Evolutionary conservation across 2,113 vertebrate genomes (phyloP).

Genomic region (Elaphurus davidianus): DNA sequence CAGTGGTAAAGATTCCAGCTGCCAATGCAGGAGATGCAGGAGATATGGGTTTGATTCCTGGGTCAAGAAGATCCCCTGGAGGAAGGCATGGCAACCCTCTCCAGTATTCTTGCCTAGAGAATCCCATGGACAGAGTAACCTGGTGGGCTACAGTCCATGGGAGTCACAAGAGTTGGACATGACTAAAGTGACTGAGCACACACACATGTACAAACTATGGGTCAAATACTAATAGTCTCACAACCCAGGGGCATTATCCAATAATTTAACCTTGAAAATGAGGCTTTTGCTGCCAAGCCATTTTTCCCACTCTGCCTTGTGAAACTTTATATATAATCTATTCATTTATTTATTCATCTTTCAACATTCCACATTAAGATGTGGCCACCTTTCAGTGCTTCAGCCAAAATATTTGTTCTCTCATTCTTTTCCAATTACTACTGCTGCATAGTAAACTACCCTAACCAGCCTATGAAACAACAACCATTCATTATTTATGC

Average conservation of each 20-base stretch:
- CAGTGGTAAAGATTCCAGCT: neutral
- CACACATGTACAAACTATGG: neutral
- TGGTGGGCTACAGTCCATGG: neutral
- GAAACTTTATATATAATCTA: neutral
- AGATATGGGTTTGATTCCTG: neutral
- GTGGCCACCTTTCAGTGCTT: neutral
- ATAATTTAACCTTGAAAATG: neutral
- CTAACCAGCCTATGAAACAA: neutral
- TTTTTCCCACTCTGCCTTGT: neutral
- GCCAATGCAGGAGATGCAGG: neutral
- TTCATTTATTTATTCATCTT: neutral
- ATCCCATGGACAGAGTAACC: neutral
- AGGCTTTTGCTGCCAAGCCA: neutral
- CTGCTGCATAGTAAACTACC: neutral
- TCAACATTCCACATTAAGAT: neutral
- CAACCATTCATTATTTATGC: neutral
- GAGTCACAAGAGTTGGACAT: neutral
- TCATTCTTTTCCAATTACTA: neutral
- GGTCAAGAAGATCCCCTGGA: neutral
- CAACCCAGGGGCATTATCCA: neutral
- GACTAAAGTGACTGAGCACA: neutral
- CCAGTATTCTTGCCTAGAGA: neutral
- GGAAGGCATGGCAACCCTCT: neutral
- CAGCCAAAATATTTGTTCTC: neutral
- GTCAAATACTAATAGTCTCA: neutral